A percentile compares a stretch with the other conserved stretches of the same genome.
Evolutionary conservation across 2,888 invertebrate genomes (phyloP).

Genomic region (Ennomos fuscantarius): DNA sequence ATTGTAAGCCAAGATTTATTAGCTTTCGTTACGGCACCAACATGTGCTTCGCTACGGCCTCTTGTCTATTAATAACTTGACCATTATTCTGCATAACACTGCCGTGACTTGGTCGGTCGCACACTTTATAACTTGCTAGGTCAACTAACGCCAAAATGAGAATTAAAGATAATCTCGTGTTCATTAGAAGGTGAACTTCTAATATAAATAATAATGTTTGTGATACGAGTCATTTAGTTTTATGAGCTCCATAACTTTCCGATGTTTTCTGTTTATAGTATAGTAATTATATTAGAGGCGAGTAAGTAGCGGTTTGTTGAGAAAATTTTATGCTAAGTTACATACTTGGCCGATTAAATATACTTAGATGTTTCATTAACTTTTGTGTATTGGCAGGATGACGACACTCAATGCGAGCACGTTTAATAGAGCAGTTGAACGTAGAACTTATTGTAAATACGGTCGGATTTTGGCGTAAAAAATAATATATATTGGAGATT

Average conservation of each 20-base stretch:
- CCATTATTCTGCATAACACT: slow-evolving; percentile 69
- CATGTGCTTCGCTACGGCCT: slow-evolving; percentile 69
- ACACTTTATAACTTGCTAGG: slow-evolving; percentile 52
- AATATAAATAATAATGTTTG: slow-evolving; percentile 21
- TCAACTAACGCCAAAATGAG: slow-evolving; percentile 57
- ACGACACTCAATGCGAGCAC: no score
- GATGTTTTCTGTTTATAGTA: slow-evolving; percentile 31
- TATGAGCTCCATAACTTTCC: slow-evolving; percentile 37
- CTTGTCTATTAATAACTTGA: slow-evolving; percentile 75
- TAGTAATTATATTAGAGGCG: slow-evolving; percentile 12
- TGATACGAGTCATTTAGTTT: slow-evolving; percentile 40
- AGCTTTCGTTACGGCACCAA: slow-evolving; percentile 65
- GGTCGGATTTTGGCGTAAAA: no score
- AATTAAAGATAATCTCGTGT: slow-evolving; percentile 44
- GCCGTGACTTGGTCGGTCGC: slow-evolving; percentile 62
- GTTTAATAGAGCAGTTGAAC: no score
- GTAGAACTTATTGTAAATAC: no score
- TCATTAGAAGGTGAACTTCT: slow-evolving; percentile 32
- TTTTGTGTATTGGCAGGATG: slow-evolving; percentile 1
- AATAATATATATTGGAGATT: no score
- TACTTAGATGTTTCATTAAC: not conserved
- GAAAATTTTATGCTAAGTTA: slow-evolving; percentile 7
- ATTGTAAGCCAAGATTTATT: slow-evolving; percentile 73
- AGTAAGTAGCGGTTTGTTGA: slow-evolving; percentile 15
- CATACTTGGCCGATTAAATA: not conserved